Base-by-base conservation (phyloP, 2,113 vertebrate species). In the Clupea harengus region DNA sequence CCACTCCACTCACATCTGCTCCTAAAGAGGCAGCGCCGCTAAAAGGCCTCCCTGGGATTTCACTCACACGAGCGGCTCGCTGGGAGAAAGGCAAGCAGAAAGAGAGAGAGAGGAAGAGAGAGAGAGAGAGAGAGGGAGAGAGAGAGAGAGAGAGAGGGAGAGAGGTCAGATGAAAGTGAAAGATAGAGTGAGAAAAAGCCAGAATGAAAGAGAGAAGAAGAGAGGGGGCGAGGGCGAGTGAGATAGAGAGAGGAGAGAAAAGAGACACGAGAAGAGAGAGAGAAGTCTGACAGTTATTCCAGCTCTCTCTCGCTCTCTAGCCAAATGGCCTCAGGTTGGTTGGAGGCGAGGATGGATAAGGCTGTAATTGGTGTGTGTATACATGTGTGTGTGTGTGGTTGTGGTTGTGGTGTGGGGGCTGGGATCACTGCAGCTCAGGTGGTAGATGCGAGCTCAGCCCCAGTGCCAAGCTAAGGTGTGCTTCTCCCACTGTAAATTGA, bases 21-120 rank as follows among this genome's bases (percentile, higher is more conserved):
- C 72, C 10, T 39, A 78, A 83, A 72, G 25, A 83, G 45, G 84
- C 87, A 89, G 90, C 28, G 64, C 15, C 87, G 85, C 82, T 90
- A 88, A 90, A 88, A 84, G 78, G 85, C 88, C 86, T 67, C 82
- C 81, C n/a, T 85, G 88, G 81, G 82, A 88, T 81, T 45, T 67
- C 57, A 80, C 88, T 52, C 67, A 88, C 32, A 32, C 72, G 84
- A 64, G 47, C 83, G 87, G 84, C 81, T 83, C 84, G 83, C 82
- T 49, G 22, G 81, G n/a, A n/a, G 10, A 7, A 13, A 83, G 82
- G n/a, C 47, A 17, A 22, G 47, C 0, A 22, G 20, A 22, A 18
- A 6, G 54, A 20, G 54, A 22, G 18, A 6, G 20, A 60, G 54
- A 60, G 20, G 4, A 18, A 20, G 20, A 20, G 18, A 60, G 54